Evolutionary conservation across 2,888 invertebrate species (phyloP).

Genomic region (Xanthostigma xanthostigma): DNA sequence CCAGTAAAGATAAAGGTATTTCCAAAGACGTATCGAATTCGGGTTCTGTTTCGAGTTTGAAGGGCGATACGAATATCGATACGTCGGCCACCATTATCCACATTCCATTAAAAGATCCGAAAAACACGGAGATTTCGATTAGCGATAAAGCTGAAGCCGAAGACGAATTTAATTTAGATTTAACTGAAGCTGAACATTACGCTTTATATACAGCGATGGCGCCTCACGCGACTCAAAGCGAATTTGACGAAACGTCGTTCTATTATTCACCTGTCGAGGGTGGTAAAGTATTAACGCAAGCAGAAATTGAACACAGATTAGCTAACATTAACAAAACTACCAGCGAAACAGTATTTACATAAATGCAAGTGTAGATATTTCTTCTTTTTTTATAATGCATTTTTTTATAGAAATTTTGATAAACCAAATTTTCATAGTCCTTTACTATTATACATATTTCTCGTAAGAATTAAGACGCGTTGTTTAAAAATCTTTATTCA

Average conservation of each 20-base stretch:
- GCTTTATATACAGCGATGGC: conserved; percentile 76
- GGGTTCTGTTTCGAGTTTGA: conserved; percentile 18
- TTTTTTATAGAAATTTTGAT: background rate
- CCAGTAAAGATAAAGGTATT: conserved; percentile 33
- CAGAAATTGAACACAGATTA: conserved; percentile 15
- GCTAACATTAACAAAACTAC: background rate
- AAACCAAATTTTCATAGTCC: background rate
- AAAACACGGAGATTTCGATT: conserved; percentile 10
- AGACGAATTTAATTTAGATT: conserved; percentile 35
- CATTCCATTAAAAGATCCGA: conserved; percentile 44
- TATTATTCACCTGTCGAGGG: conserved; percentile 76
- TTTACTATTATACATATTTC: background rate
- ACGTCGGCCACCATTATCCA: conserved; percentile 33
- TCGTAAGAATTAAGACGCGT: too few species aligned
- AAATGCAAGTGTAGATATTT: too few species aligned
- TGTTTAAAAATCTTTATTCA: too few species aligned
- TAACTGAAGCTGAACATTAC: conserved; percentile 79
- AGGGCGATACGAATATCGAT: conserved; percentile 15
- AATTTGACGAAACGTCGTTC: conserved; percentile 77
- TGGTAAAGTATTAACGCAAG: conserved; percentile 44
- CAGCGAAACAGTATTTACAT: too few species aligned
- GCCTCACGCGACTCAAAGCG: conserved; percentile 72
- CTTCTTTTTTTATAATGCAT: too few species aligned
- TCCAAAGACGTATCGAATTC: conserved; percentile 10
- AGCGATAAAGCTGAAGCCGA: conserved; percentile 2